Evolutionary conservation across 2,888 invertebrate genomes (phyloP).

Genomic region (Cryptus armator): DNA sequence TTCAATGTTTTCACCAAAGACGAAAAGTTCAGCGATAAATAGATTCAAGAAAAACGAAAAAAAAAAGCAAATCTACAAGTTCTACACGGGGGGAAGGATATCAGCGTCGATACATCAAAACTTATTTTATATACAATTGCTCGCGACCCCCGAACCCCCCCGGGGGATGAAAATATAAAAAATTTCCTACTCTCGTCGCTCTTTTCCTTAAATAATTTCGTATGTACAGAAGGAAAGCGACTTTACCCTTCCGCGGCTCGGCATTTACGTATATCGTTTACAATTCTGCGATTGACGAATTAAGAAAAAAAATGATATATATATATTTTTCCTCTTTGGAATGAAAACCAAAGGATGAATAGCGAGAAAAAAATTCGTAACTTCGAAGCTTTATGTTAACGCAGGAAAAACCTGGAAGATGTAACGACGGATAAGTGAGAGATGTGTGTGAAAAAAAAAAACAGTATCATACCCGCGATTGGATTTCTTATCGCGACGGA

Average conservation of each 20-base stretch:
- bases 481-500: not conserved
- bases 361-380: conserved; percentile 24
- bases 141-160: conserved; percentile 2
- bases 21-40: conserved; percentile 23
- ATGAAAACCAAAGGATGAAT: not conserved
- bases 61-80: conserved; percentile 7
- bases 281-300: conserved; percentile 2
- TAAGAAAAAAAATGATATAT: not conserved
- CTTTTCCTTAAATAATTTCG: not conserved
- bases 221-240: conserved; percentile 4
- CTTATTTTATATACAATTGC: conserved; percentile 60
- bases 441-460: conserved; percentile 11
- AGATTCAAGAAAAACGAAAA: conserved; percentile 1
- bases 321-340: too few species aligned
- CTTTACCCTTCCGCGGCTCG: not conserved
- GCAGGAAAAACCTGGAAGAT: not conserved
- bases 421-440: conserved; percentile 14
- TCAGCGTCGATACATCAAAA: conserved; percentile 43
- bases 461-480: not conserved
- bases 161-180: not conserved
- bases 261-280: not conserved
- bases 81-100: not conserved
- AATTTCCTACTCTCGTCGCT: not conserved
- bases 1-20: not conserved
- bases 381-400: conserved; percentile 7